phyloP scores from a whole-genome alignment of 2,113 vertebrate genomes.

The Cryptomyrus ogoouensis region DNA sequence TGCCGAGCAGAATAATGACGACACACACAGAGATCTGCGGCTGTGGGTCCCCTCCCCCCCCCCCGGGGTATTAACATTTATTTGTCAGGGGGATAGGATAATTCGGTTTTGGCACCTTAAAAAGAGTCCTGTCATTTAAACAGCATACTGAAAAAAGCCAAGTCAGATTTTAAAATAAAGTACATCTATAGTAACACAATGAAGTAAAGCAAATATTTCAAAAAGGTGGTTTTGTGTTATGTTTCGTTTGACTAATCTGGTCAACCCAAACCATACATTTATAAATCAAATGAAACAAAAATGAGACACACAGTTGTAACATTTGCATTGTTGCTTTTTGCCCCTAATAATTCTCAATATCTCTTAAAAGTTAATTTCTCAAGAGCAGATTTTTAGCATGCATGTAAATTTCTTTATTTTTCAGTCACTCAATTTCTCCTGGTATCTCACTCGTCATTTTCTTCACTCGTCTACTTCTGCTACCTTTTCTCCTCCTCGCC shows the following conservation, averaged over 20 bases:
- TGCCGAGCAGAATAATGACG: background rate
- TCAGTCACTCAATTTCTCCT: conserved; percentile 58
- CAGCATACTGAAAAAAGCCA: conserved; percentile 53
- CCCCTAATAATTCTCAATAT: conserved; percentile 59
- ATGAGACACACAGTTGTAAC: conserved; percentile 57
- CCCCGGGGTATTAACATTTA: conserved; percentile 65
- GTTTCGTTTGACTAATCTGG: conserved; percentile 52
- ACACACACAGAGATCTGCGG: background rate
- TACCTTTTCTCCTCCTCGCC: conserved; percentile 59
- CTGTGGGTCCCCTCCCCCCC: conserved; percentile 49
- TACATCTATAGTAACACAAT: conserved; percentile 54
- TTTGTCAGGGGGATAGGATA: conserved; percentile 64
- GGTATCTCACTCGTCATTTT: conserved; percentile 40
- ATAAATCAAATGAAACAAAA: conserved; percentile 41
- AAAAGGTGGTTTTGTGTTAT: conserved; percentile 56
- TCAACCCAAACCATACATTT: conserved; percentile 45
- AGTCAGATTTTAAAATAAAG: conserved; percentile 55
- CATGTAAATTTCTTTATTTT: conserved; percentile 63
- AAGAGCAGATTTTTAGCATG: conserved; percentile 67
- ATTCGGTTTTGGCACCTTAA: conserved; percentile 72
- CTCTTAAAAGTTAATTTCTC: conserved; percentile 65
- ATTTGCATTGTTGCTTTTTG: conserved; percentile 57
- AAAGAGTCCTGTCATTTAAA: conserved; percentile 64
- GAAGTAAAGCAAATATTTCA: conserved; percentile 53
- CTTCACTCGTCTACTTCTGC: conserved; percentile 47